phyloP scores from a whole-genome alignment of 2,113 vertebrate genomes.

The Myrmecobius fasciatus region DNA sequence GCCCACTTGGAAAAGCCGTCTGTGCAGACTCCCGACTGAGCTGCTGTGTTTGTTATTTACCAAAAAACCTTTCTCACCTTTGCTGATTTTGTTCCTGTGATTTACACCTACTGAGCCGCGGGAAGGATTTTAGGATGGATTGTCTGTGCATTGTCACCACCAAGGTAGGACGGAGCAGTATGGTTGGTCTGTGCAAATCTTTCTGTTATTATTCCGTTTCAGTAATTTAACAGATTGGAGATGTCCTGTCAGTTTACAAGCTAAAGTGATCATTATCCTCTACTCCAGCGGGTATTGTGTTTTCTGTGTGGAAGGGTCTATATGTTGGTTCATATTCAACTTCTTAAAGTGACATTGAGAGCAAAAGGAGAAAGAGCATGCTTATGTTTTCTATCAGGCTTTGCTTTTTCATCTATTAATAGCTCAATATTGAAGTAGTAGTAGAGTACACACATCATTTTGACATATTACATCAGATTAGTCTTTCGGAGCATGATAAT shows the following conservation, averaged over 20 bases:
- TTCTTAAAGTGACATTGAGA: constrained; percentile 80
- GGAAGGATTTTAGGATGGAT: constrained; percentile 92
- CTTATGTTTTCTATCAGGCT: constrained; percentile 72
- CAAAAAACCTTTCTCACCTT: constrained; percentile 84
- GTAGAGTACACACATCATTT: constrained; percentile 75
- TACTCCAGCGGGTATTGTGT: constrained; percentile 78
- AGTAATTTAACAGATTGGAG: constrained; percentile 80
- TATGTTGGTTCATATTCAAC: constrained; percentile 75
- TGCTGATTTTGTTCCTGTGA: constrained; percentile 87
- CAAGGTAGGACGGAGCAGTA: constrained; percentile 91
- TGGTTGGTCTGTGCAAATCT: constrained; percentile 80
- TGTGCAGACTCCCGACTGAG: constrained; percentile 85
- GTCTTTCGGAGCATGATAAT: constrained; percentile 75
- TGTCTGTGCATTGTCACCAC: constrained; percentile 99
- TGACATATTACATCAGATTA: constrained; percentile 70
- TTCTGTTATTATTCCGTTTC: constrained; percentile 79
- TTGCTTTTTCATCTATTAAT: constrained; percentile 81
- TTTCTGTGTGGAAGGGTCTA: constrained; percentile 72
- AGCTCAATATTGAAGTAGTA: constrained; percentile 77
- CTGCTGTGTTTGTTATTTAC: constrained; percentile 81
- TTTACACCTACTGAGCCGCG: constrained; percentile 85
- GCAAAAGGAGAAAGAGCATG: constrained; percentile 73
- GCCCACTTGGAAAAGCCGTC: constrained; percentile 84
- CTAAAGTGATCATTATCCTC: constrained; percentile 80
- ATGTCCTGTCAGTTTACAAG: constrained; percentile 78